Evolutionary conservation across 1,140 invertebrate genomes (phyloP), one percentile per base, ranked within the genome.

Genomic region (Homalodisca vitripennis): DNA sequence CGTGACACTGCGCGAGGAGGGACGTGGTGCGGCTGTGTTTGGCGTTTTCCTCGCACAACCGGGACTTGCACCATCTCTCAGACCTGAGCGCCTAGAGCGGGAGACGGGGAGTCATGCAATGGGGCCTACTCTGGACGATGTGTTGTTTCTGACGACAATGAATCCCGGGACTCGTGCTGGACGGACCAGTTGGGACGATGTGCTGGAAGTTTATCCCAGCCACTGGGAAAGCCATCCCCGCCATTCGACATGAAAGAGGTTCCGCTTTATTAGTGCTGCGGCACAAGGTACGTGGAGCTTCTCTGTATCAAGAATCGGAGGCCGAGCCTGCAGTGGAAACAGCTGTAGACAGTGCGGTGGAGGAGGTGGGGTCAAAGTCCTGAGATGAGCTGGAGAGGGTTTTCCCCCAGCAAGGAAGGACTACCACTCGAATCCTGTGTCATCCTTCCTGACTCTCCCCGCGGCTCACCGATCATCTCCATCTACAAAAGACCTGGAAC

Each of bases 111-210:
- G 89, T 98, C 24, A 96, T 98, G n/a, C 76, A 99, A 98, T 82
- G 95, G 88, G 77, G 82, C 94, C 81, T 88, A 91, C 84, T 82
- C 95, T n/a, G 29, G 92, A 98, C 79, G 97, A 98, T 79, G 87
- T 97, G 0, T 84, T 98, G 0, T 98, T 98, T 78, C 83, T 98
- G 2, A n/a, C 85, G 97, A 14, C 95, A 93, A n/a, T n/a, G n/a
- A n/a, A n/a, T n/a, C n/a, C n/a, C n/a, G n/a, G n/a, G n/a, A 80
- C 84, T 98, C 13, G 97, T 98, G 73, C 85, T 98, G 13, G 97
- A 98, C 81, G 97, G 97, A 27, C 95, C n/a, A n/a, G 98, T 81
- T 98, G 97, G 97, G 97, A 99, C 80, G 95, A 98, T 80, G 95
- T 93, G 0, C 82, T 98, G 20, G 94, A 98, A 76, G n/a, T n/a